Evolutionary conservation across 2,113 vertebrate genomes (phyloP).

Genomic region (Pavo muticus): DNA sequence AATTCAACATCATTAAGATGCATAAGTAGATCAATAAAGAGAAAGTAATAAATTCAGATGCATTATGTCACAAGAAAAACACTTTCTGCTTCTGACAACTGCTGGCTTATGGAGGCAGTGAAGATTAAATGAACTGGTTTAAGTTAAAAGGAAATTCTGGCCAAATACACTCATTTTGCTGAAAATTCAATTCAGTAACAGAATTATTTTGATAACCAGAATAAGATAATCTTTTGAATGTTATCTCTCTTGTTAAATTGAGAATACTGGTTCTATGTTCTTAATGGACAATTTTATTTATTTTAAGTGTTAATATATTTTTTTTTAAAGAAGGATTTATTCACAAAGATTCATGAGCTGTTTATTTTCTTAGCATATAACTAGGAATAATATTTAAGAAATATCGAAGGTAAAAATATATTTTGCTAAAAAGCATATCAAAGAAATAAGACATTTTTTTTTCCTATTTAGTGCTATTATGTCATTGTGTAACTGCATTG

Average conservation of each 20-base stretch:
- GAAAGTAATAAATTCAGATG: slow-evolving; percentile 4
- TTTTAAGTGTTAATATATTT: neutral
- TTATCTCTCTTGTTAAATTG: neutral
- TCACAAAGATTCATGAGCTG: neutral
- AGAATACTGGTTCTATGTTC: neutral
- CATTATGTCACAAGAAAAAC: neutral
- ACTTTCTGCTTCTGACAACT: slow-evolving; percentile 1
- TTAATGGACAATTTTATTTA: neutral
- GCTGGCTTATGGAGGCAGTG: neutral
- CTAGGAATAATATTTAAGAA: neutral
- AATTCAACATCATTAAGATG: slow-evolving; percentile 24
- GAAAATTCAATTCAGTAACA: neutral
- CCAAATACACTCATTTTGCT: neutral
- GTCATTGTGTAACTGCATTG: neutral
- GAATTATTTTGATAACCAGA: neutral
- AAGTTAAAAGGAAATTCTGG: neutral
- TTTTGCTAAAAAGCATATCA: neutral
- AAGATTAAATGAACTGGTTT: neutral
- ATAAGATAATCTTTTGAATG: neutral
- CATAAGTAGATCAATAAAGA: slow-evolving; percentile 14
- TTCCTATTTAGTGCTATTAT: neutral
- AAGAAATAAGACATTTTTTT: neutral
- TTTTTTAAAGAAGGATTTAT: neutral
- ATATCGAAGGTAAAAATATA: neutral
- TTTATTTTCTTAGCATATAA: neutral